Conservation (phyloP, 2,113 vertebrate species). For the Lepus europaeus region DNA sequence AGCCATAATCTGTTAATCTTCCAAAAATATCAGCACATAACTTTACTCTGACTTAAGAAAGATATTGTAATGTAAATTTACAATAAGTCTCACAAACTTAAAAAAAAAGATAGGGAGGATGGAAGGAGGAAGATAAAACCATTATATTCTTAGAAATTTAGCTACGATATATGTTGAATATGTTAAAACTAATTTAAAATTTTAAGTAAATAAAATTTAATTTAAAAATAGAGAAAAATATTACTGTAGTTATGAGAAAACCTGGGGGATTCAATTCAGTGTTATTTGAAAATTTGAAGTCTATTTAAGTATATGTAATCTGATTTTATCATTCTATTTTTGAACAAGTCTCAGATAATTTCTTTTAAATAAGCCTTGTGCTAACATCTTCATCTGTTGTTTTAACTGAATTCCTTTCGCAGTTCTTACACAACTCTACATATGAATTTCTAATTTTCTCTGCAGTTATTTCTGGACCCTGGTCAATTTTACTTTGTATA, state of each 20-base stretch:
- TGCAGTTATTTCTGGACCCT: slow-evolving; percentile 49
- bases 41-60: not conserved
- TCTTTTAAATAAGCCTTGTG: slow-evolving; percentile 57
- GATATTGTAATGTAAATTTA: not conserved
- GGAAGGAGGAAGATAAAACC: too few species aligned
- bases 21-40: not conserved
- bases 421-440: slow-evolving; percentile 18
- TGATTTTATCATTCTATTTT: slow-evolving; percentile 65
- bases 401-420: slow-evolving; percentile 16
- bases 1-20: not conserved
- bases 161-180: too few species aligned
- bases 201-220: too few species aligned
- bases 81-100: too few species aligned
- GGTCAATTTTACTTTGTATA: slow-evolving; percentile 46
- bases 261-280: not conserved
- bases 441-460: slow-evolving; percentile 61
- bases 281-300: slow-evolving; percentile 39
- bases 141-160: too few species aligned
- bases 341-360: slow-evolving; percentile 45
- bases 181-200: too few species aligned
- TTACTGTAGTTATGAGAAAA: slow-evolving; percentile 55
- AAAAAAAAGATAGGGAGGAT: too few species aligned
- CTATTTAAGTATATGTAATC: slow-evolving; percentile 58
- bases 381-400: slow-evolving; percentile 63
- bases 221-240: slow-evolving; percentile 37